phyloP scores from a whole-genome alignment of 2,797 vertebrate species.

The Rhinoraja longicauda region DNA sequence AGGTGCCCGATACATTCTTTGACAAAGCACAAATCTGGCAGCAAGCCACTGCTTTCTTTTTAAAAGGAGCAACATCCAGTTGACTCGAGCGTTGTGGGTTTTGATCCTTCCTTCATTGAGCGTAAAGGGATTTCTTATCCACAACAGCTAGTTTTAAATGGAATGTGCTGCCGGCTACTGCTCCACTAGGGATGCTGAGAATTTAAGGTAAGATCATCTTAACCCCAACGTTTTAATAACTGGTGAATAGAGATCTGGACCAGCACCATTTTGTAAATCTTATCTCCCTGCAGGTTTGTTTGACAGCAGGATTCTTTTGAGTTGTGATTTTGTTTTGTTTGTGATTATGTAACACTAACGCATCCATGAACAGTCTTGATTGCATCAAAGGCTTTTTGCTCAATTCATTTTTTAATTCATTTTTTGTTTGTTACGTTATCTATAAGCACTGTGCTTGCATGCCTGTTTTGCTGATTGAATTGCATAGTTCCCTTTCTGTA shows the following conservation, averaged over 20 bases:
- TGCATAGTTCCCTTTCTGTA: too few relatives aligned
- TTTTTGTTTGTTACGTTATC: too few relatives aligned
- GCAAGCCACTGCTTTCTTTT: not conserved
- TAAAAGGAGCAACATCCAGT: not conserved
- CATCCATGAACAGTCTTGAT: too few relatives aligned
- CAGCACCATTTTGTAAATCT: not conserved
- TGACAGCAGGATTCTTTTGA: not conserved
- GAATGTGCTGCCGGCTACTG: not conserved
- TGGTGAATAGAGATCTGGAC: not conserved
- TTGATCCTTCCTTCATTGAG: not conserved
- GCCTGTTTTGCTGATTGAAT: too few relatives aligned
- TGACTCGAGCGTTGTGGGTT: slow-evolving; percentile 3
- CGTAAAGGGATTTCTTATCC: not conserved
- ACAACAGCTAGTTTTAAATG: not conserved
- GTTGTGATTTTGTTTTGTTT: not conserved
- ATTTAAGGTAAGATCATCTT: not conserved
- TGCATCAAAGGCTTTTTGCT: too few relatives aligned
- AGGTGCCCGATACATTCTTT: not conserved
- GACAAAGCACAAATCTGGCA: not conserved
- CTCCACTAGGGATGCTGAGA: slow-evolving; percentile 5
- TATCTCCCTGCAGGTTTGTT: not conserved
- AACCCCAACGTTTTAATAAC: not conserved
- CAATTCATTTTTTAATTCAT: too few relatives aligned
- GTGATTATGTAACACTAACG: too few relatives aligned
- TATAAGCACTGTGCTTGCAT: too few relatives aligned